These are phyloP conservation scores for Carposina sasakii DNA, from an alignment of 1,140 invertebrate genomes.

Conservation along the genomic window DNA sequence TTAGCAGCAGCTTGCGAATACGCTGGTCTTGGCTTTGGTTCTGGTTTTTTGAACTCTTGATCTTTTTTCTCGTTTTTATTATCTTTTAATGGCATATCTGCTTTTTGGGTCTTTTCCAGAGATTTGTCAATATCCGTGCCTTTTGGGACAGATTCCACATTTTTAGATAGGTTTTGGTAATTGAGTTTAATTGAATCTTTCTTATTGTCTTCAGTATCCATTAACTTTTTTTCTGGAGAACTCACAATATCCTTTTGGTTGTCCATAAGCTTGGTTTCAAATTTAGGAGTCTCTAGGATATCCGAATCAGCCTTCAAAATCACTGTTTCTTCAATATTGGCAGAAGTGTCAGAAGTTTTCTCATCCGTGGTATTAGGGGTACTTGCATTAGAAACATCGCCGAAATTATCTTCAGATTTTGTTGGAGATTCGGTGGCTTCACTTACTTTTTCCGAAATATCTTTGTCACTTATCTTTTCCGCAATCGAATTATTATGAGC, in stretches of 20 bases:
- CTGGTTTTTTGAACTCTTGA: slow-evolving; percentile 30
- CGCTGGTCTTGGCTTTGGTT: slow-evolving; percentile 40
- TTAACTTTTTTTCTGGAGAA: too few relatives aligned
- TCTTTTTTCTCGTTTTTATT: slow-evolving; percentile 37
- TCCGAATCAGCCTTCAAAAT: too few relatives aligned
- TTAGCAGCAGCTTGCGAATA: slow-evolving; percentile 70
- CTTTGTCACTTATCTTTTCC: background rate
- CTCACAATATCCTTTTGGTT: too few relatives aligned
- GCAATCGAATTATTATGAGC: slow-evolving; percentile 21
- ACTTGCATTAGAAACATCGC: slow-evolving; percentile 55
- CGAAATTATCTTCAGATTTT: slow-evolving; percentile 61
- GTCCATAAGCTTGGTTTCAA: too few relatives aligned
- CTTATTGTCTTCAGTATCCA: too few relatives aligned
- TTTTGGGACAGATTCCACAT: too few relatives aligned
- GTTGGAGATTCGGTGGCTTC: slow-evolving; percentile 39
- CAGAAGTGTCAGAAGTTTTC: slow-evolving; percentile 24
- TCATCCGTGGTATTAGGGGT: slow-evolving; percentile 40
- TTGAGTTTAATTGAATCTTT: too few relatives aligned
- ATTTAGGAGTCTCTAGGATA: too few relatives aligned
- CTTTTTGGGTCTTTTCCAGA: background rate
- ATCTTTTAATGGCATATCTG: background rate
- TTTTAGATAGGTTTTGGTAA: too few relatives aligned
- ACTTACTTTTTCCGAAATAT: slow-evolving; percentile 28
- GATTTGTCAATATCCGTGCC: too few relatives aligned
- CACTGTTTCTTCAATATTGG: too few relatives aligned